phyloP scores from a whole-genome alignment of 2,888 invertebrate species.

The Cephus sareptanus region DNA sequence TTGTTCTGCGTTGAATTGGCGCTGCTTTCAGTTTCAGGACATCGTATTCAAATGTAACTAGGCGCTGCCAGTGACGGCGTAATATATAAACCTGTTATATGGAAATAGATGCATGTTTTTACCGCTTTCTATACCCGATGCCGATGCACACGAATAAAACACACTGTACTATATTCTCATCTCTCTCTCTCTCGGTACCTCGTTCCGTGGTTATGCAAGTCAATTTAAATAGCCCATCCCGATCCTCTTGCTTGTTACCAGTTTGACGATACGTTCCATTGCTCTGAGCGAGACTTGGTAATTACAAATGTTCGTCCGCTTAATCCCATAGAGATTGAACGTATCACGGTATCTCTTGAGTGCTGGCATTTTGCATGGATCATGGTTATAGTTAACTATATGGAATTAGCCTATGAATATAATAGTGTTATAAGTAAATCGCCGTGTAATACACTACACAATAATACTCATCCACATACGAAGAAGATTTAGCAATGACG shows the following conservation, averaged over 20 bases:
- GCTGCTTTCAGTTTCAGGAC: constrained; percentile 50
- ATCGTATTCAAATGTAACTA: constrained; percentile 65
- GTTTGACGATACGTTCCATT: constrained; percentile 32
- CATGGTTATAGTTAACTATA: background rate
- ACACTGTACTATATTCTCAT: background rate
- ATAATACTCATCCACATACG: background rate
- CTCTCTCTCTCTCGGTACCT: constrained; percentile 18
- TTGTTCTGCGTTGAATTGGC: constrained; percentile 41
- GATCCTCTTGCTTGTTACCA: constrained; percentile 39
- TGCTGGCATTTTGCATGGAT: background rate
- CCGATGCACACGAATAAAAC: constrained; percentile 8
- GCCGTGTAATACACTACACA: background rate
- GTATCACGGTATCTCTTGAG: background rate
- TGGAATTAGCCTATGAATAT: background rate
- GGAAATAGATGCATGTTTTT: constrained; percentile 66
- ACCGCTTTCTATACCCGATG: constrained; percentile 41
- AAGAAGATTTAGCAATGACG: background rate
- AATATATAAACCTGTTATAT: constrained; percentile 66
- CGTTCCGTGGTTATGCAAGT: constrained; percentile 55
- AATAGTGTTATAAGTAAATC: background rate
- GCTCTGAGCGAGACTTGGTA: constrained; percentile 1
- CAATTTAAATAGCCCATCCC: constrained; percentile 57
- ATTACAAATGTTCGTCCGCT: background rate
- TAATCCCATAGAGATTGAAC: background rate
- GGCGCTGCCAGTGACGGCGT: constrained; percentile 62